These are phyloP conservation scores for Noctua comes DNA, from an alignment of 2,888 invertebrate genomes.

Conservation along the genomic window DNA sequence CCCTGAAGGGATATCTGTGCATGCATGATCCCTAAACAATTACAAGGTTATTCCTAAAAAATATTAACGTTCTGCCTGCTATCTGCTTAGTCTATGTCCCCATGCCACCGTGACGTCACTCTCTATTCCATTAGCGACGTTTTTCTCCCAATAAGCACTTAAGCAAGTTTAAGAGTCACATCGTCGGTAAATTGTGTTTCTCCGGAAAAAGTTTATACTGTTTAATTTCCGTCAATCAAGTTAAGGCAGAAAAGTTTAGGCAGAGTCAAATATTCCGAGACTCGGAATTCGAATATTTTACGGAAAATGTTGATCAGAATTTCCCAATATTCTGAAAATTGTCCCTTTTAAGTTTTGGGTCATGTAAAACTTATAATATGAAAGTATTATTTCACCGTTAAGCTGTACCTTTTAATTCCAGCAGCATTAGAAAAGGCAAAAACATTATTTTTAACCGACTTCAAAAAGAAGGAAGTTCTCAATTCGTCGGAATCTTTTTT, in stretches of 20 bases:
- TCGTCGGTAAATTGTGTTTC: conserved; percentile 52
- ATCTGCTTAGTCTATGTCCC: conserved; percentile 52
- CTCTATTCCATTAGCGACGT: conserved; percentile 72
- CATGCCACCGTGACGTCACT: conserved; percentile 60
- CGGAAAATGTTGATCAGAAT: neutral
- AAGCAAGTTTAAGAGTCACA: conserved; percentile 64
- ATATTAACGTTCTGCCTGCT: neutral
- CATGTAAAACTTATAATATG: neutral
- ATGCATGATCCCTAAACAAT: neutral
- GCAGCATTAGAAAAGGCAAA: neutral
- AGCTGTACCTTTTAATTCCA: neutral
- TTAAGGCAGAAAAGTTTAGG: neutral
- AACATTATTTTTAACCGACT: too few relatives aligned
- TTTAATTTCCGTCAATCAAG: conserved; percentile 40
- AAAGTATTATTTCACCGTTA: neutral
- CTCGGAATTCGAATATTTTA: neutral
- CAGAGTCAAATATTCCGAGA: conserved; percentile 3
- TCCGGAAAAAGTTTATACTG: conserved; percentile 31
- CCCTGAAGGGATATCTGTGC: neutral
- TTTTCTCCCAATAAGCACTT: conserved; percentile 75
- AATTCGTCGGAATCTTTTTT: too few relatives aligned
- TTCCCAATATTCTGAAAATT: neutral
- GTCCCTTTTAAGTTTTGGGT: neutral
- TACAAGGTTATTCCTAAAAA: neutral
- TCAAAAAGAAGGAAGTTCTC: too few relatives aligned